Evolutionary conservation across 2,113 vertebrate genomes (phyloP).

Genomic region (Tichodroma muraria): DNA sequence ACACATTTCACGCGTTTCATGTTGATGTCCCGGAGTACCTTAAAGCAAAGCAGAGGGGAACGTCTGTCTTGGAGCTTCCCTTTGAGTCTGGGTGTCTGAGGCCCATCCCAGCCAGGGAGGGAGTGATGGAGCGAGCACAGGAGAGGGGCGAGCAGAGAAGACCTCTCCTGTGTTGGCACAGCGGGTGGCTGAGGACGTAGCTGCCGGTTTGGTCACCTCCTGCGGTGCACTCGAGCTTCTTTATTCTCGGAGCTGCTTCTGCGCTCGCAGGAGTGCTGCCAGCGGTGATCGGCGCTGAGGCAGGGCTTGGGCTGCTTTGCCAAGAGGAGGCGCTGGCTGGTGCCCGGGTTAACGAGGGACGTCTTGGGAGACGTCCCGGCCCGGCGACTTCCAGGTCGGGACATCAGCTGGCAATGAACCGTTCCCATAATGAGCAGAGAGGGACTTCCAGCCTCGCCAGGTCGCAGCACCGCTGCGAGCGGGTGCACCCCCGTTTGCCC

Average conservation of each 20-base stretch:
- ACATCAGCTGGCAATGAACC: rapidly evolving
- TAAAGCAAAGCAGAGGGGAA: neutral
- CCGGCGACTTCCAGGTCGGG: neutral
- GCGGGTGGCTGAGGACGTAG: neutral
- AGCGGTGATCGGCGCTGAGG: neutral
- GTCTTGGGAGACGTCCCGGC: neutral
- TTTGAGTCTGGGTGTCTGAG: neutral
- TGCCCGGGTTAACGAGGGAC: neutral
- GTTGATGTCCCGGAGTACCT: neutral
- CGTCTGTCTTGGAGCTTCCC: neutral
- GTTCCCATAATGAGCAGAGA: neutral
- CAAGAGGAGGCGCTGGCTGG: neutral
- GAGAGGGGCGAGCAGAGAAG: no score
- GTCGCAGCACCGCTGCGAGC: neutral
- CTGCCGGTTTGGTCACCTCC: neutral
- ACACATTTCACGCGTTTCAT: rapidly evolving
- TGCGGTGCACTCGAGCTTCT: neutral
- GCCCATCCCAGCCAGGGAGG: rapidly evolving
- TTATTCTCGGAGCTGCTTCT: neutral
- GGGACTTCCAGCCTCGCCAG: rapidly evolving
- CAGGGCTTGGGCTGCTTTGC: neutral
- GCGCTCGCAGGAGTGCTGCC: neutral
- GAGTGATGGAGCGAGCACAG: no score
- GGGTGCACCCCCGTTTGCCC: rapidly evolving
- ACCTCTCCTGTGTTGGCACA: neutral